Evolutionary conservation across 1,140 invertebrate species (phyloP), one percentile per base, ranked within the genome.

Genomic region (Ceratosolen fusciceps): DNA sequence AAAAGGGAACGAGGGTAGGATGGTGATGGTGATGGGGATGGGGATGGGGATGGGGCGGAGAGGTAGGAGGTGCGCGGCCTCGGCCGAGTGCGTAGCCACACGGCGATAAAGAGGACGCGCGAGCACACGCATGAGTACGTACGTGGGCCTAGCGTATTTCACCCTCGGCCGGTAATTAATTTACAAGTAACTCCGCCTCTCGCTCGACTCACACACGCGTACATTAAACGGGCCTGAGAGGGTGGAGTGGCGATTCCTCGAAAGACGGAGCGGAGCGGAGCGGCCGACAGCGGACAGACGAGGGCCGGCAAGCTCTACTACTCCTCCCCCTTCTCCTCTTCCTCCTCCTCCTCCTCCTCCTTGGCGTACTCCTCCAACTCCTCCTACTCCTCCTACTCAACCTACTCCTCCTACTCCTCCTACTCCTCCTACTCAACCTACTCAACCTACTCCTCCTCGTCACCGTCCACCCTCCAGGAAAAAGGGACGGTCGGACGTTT

Each of bases 151-250:
- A 67, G 47, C 37, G 37, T 75, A 74, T 65, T 74, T 74, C 54
- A 74, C 73, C 73, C 73, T 74, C 73, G 37, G 43, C n/a, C 29
- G n/a, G 74, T 75, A 75, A 77, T 77, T 77, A 77, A 77, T 77
- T 77, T 77, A 71, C 71, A 72, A 77, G 67, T 71, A 29, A 34
- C 62, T 52, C 58, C 72, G 62, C 72, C 71, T 70, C n/a, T 49
- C 60, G 56, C 71, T 62, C 70, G 14, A 54, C 21, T 60, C 43
- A 54, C 21, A 34, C 71, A 14, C n/a, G 4, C 74, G 43, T 4
- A 34, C 12, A 65, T 34, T n/a, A 74, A 62, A 60, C 24, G 60
- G 60, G 31, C 47, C 29, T 56, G 56, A 58, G 52, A 37, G 43
- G 26, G 73, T 24, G 31, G 39, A 34, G 58, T 62, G 58, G 49